Conservation (phyloP, 1,140 invertebrate species). For the Carposina sasakii region DNA sequence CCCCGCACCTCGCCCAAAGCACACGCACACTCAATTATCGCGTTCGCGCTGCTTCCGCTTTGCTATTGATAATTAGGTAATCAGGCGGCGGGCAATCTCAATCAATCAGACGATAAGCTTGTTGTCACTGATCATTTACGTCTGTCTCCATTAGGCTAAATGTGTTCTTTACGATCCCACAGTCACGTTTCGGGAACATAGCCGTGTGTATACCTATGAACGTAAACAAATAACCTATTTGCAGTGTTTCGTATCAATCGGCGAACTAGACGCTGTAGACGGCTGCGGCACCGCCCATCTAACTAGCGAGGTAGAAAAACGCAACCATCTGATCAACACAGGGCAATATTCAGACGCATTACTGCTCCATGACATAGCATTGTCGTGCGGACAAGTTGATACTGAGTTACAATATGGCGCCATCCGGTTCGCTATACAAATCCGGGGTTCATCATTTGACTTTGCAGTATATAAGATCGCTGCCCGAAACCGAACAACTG, state of each 20-base stretch:
- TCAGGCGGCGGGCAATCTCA: no score
- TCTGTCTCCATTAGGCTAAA: no score
- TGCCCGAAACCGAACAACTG: slow-evolving; percentile 39
- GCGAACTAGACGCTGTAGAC: slow-evolving; percentile 58
- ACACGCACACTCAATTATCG: no score
- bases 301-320: slow-evolving; percentile 47
- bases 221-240: slow-evolving; percentile 11
- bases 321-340: slow-evolving; percentile 48
- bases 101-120: no score
- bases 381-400: slow-evolving; percentile 25
- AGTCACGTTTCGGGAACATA: no score
- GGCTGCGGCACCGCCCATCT: slow-evolving; percentile 64
- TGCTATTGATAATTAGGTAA: no score
- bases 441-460: slow-evolving; percentile 63
- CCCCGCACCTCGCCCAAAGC: no score
- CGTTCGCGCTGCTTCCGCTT: no score
- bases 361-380: slow-evolving; percentile 52
- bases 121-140: no score
- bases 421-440: slow-evolving; percentile 43
- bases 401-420: slow-evolving; percentile 32
- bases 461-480: slow-evolving; percentile 56
- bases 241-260: slow-evolving; percentile 62
- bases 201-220: no score
- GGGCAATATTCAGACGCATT: slow-evolving; percentile 53
- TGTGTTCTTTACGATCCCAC: no score